phyloP scores from a whole-genome alignment of 2,113 vertebrate genomes.

The Sylvietta virens region DNA sequence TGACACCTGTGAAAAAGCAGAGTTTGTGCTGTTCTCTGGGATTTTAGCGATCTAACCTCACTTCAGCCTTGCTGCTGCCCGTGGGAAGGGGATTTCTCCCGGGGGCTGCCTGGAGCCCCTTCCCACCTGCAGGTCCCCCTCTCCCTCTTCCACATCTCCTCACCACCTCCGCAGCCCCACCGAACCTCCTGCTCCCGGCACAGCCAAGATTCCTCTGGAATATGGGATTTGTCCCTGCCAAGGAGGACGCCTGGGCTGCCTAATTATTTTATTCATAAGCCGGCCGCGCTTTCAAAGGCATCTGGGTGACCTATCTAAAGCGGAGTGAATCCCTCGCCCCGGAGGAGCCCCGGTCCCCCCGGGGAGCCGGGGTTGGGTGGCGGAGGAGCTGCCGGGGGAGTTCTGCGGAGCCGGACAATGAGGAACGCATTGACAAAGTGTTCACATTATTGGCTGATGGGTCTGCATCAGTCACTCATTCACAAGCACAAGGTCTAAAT shows the following conservation, averaged over 20 bases:
- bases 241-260: not conserved
- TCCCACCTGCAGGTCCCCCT: accelerated
- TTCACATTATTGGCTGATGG: slow-evolving; percentile 88
- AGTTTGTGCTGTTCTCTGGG: not conserved
- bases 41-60: not conserved
- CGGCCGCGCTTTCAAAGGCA: slow-evolving; percentile 51
- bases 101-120: not conserved
- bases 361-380: slow-evolving; percentile 6
- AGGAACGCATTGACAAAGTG: slow-evolving; percentile 88
- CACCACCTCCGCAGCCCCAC: not conserved
- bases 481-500: slow-evolving; percentile 96
- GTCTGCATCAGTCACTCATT: slow-evolving; percentile 97
- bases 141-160: not conserved
- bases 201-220: not conserved
- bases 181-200: not conserved
- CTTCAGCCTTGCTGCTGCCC: not conserved
- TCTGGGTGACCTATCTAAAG: slow-evolving; percentile 62
- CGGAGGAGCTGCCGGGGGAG: slow-evolving; percentile 40
- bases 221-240: not conserved
- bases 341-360: slow-evolving; percentile 22
- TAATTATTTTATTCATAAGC: slow-evolving; percentile 56
- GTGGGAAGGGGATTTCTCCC: accelerated
- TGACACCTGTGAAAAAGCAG: not conserved
- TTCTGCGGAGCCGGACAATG: slow-evolving; percentile 83
- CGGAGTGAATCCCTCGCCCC: slow-evolving; percentile 45